Evolutionary conservation across 2,113 vertebrate species (phyloP), one percentile per base, ranked within the genome.

Genomic region (Vanacampus margaritifer): DNA sequence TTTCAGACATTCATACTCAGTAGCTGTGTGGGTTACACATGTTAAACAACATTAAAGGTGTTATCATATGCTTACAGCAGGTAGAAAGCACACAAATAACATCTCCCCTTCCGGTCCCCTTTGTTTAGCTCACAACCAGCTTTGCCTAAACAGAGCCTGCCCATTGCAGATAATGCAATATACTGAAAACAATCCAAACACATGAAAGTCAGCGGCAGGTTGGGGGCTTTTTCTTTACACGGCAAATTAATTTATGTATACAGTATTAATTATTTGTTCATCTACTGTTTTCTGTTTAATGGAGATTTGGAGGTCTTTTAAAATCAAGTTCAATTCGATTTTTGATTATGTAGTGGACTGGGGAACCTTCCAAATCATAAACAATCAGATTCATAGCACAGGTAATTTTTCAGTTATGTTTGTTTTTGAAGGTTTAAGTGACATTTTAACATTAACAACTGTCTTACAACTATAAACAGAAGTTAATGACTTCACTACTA

Each of bases 1-100:
- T 54, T 54, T 26, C 1, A 28, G 51, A 24, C 51, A 26, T 54
- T 14, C 51, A 26, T 10, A 12, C 60, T 70, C 36, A 48, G 48
- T 53, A 72, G 62, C 75, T 63, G 39, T 57, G 48, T 67, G 67
- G 64, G 61, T 68, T 69, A 69, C 74, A 78, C 58, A 36, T 32
- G 75, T 74, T 65, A 43, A 59, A 70, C 64, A 32, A 64, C 67
- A 75, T 74, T 56, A 64, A 9, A 72, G 28, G 35, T 43, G 54
- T 65, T 67, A 8, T 63, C 61, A 68, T 51, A 65, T 58, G 56
- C 68, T 64, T 65, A 39, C 62, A 65, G 62, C 11, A 17, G 45
- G 61, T 60, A 67, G 36, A 50, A 48, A 51, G 36, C 50, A 32
- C 56, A 50, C 36, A 48, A 70, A 67, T 43, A 64, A 66, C 70